phyloP scores from a whole-genome alignment of 2,797 vertebrate genomes.

The Nyctibius grandis region DNA sequence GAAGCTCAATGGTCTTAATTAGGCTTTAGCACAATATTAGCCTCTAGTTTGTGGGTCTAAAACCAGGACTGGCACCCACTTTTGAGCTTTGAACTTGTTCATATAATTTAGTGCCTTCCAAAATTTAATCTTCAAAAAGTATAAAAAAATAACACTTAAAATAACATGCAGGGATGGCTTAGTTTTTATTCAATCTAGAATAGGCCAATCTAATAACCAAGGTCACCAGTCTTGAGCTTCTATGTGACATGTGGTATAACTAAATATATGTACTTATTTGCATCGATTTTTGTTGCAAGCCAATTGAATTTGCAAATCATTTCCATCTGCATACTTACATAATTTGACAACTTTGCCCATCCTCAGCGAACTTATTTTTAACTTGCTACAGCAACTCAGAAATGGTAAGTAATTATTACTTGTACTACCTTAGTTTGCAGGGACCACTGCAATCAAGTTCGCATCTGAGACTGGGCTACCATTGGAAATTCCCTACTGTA shows the following conservation, averaged over 20 bases:
- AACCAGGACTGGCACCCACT: neutral
- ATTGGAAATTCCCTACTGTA: neutral
- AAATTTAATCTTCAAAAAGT: neutral
- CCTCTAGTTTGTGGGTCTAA: neutral
- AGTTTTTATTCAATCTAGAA: neutral
- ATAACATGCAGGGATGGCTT: neutral
- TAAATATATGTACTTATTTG: constrained; percentile 26
- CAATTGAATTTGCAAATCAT: constrained; percentile 37
- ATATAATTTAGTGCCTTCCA: neutral
- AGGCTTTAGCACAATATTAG: neutral
- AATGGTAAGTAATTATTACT: constrained; percentile 10
- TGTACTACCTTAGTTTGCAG: neutral
- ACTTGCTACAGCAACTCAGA: neutral
- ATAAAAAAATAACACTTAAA: neutral
- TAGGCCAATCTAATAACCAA: neutral
- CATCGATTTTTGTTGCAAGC: constrained; percentile 2
- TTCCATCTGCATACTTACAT: constrained; percentile 16
- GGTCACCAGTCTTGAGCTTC: neutral
- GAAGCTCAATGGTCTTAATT: neutral
- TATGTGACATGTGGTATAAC: neutral
- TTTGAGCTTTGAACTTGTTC: neutral
- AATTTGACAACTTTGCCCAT: constrained; percentile 26
- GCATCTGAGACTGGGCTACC: neutral
- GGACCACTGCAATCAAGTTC: neutral
- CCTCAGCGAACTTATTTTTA: constrained; percentile 9